A percentile compares a stretch with the other conserved stretches of the same genome.
Evolutionary conservation across 37 sponge, comb jelly and placozoan genomes (phyloP).

Genomic region (Lycopodina hypogea): DNA sequence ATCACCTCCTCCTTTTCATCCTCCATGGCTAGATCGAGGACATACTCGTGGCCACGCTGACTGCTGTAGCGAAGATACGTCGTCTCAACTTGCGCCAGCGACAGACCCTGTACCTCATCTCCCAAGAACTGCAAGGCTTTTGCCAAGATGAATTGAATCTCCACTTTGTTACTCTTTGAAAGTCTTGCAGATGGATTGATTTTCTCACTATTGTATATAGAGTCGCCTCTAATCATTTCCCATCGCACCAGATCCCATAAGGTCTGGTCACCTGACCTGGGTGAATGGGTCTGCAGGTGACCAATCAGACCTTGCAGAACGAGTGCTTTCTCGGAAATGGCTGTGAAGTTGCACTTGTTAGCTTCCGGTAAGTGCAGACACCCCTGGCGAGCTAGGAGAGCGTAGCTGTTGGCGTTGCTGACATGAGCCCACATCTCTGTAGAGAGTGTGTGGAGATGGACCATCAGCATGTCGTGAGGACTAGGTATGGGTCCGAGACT

Average conservation of each 20-base stretch:
- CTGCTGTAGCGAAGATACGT: conserved; percentile 36
- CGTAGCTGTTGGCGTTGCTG: not conserved
- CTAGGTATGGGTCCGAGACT: not conserved
- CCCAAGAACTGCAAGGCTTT: not conserved
- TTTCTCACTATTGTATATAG: not conserved
- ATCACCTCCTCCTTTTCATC: not conserved
- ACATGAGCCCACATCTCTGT: not conserved
- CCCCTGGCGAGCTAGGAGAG: not conserved
- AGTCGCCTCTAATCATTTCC: not conserved
- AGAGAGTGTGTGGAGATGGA: not conserved
- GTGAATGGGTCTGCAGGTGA: too few species aligned
- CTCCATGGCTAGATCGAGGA: conserved; percentile 27
- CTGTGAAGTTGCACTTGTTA: not conserved
- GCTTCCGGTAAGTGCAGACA: not conserved
- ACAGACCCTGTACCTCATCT: not conserved
- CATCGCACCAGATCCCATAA: not conserved
- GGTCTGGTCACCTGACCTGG: too few species aligned
- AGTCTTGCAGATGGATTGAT: not conserved
- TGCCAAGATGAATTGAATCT: not conserved
- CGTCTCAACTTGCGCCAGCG: not conserved
- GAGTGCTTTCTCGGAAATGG: too few species aligned
- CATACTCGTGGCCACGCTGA: conserved; percentile 22
- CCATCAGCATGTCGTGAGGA: not conserved
- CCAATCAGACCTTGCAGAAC: too few species aligned
- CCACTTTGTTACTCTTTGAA: not conserved